These are phyloP conservation scores for Cheilosia impressa DNA, from an alignment of 2,888 invertebrate species.

Conservation along the genomic window DNA sequence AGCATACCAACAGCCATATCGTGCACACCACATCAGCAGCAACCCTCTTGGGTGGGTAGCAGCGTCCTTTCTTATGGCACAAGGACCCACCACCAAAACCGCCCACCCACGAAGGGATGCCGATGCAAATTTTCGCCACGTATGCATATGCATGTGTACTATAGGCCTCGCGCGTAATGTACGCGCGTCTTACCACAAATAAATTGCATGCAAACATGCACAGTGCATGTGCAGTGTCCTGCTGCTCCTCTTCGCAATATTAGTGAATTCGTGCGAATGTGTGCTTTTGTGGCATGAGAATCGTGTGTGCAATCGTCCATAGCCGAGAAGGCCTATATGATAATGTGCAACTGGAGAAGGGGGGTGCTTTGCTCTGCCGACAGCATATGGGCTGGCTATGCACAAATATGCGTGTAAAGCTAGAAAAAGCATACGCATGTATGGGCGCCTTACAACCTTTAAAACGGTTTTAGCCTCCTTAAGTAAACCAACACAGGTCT, in stretches of 20 bases:
- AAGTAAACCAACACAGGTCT: conserved; percentile 20
- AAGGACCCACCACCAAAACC: neutral
- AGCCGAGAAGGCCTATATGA: conserved; percentile 3
- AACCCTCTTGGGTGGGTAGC: neutral
- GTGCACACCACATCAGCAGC: neutral
- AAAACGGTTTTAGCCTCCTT: conserved; percentile 26
- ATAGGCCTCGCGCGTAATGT: conserved; percentile 35
- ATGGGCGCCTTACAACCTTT: conserved; percentile 21
- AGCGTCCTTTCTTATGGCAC: conserved; percentile 7
- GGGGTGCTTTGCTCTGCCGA: neutral
- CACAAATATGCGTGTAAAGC: conserved; percentile 40
- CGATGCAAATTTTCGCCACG: conserved; percentile 29
- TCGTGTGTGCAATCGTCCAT: conserved; percentile 4
- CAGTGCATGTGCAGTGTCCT: neutral
- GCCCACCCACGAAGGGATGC: conserved; percentile 2
- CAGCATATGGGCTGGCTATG: neutral
- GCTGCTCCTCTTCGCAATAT: neutral
- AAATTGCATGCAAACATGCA: conserved; percentile 40
- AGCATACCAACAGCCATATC: conserved; percentile 1
- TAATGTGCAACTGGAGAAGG: neutral
- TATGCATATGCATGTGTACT: conserved; percentile 15
- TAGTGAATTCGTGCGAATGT: neutral
- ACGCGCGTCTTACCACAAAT: conserved; percentile 57
- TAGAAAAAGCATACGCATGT: conserved; percentile 26
- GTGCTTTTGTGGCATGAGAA: neutral